Evolutionary conservation across 2,113 vertebrate species (phyloP), one percentile per base, ranked within the genome.

Genomic region (Thamnaconus septentrionalis): DNA sequence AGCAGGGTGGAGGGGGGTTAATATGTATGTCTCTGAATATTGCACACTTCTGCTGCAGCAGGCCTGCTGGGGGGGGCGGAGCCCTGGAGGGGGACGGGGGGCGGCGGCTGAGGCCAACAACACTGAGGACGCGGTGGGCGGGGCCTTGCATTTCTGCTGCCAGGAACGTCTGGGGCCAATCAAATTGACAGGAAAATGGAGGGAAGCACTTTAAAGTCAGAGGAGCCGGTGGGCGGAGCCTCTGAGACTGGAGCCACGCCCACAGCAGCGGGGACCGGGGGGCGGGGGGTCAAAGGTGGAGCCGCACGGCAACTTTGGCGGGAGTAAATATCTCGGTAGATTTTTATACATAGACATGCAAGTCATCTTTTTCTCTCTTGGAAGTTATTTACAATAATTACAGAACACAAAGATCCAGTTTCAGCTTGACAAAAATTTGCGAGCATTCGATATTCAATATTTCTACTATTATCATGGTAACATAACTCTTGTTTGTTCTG

Each of bases 341-440:
- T n/a, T 83, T 91, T 91, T 92, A 90, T 92, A 92, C 91, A 91
- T 90, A 90, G 90, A 92, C 92, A 93, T 93, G 92, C 92, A 93
- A 89, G 89, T 92, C 85, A 76, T 31, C 90, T 89, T 90, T 92
- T 89, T 89, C 85, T 86, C 87, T 91, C 82, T 88, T 90, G 88
- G 85, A 90, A 87, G 64, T 79, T 92, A 92, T 93, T 92, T 91
- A 93, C 92, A 93, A 88, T 93, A 92, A 93, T 92, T 92, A 92
- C 92, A 92, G 62, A 89, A 92, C 88, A 91, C 89, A 91, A 90
- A 84, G 84, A 88, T 91, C 90, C 90, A 90, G 85, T 91, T 85
- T 91, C 90, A 89, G 85, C 84, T 86, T 84, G 89, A 91, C 87
- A 90, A 91, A 91, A 91, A 31, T 31, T 87, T 87, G 84, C 84